Percentiles rank a stretch among this genome's conserved stretches.
Conservation (phyloP, 2,113 vertebrate genomes). For the Jacana jacana region DNA sequence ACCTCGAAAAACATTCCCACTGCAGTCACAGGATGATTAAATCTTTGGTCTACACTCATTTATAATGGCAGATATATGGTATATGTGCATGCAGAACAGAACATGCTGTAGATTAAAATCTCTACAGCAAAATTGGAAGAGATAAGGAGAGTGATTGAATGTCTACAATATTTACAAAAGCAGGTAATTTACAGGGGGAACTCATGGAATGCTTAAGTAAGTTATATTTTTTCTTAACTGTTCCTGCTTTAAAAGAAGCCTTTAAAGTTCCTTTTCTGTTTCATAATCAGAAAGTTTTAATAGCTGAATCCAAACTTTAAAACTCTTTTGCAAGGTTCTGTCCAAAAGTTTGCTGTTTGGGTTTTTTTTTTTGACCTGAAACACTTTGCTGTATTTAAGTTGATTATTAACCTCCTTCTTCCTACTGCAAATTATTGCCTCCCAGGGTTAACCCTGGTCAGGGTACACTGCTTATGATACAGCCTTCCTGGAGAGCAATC, state of each 20-base stretch:
- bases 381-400: not conserved
- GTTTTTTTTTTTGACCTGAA: not conserved
- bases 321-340: not conserved
- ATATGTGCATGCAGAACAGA: not conserved
- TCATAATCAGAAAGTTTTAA: not conserved
- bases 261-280: not conserved
- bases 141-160: conserved; percentile 16
- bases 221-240: not conserved
- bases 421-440: not conserved
- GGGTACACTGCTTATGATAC: not conserved
- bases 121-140: conserved; percentile 1
- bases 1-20: not conserved
- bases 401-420: not conserved
- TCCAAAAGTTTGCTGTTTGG: not conserved
- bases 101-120: conserved; percentile 16
- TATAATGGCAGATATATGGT: not conserved
- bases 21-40: not conserved
- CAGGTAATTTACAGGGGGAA: not conserved
- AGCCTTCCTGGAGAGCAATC: not conserved
- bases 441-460: not conserved
- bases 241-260: not conserved
- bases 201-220: not conserved
- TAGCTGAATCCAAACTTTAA: not conserved
- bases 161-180: conserved; percentile 38
- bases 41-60: not conserved